Evolutionary conservation across 2,888 invertebrate species (phyloP).

Genomic region (Agrypnus murinus): DNA sequence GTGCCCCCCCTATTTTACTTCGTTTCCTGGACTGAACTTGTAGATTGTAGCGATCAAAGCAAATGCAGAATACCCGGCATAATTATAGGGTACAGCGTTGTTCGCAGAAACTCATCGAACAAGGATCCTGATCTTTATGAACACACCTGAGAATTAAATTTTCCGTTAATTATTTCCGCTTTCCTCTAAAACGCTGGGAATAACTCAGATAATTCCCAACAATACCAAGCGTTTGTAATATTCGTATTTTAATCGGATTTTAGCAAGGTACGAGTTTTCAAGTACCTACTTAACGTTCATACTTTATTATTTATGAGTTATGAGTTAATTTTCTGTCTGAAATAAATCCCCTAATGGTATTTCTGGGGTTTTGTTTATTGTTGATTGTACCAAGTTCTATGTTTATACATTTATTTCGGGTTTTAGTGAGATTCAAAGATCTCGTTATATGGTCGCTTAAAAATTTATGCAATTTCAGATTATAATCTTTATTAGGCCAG

Average conservation of each 20-base stretch:
- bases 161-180: constrained; percentile 52
- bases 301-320: constrained; percentile 31
- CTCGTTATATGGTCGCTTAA: too few relatives aligned
- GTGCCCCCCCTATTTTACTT: constrained; percentile 73
- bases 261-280: constrained; percentile 25
- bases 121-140: constrained; percentile 76
- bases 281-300: constrained; percentile 25
- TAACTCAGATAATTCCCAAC: constrained; percentile 14
- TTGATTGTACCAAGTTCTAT: neutral
- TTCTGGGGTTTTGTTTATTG: neutral
- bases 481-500: too few relatives aligned
- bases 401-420: too few relatives aligned
- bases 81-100: constrained; percentile 79
- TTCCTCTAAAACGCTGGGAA: constrained; percentile 3
- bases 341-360: constrained; percentile 1
- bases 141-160: constrained; percentile 73
- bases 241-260: constrained; percentile 29
- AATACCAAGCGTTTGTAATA: constrained; percentile 29
- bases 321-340: constrained; percentile 29
- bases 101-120: constrained; percentile 78
- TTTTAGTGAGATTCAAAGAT: too few relatives aligned
- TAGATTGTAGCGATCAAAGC: constrained; percentile 77
- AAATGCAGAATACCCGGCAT: constrained; percentile 79
- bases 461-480: too few relatives aligned
- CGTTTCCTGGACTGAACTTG: constrained; percentile 76